Percentiles rank a stretch among this genome's conserved stretches.
These are phyloP conservation scores for Spheniscus humboldti DNA, from an alignment of 2,797 vertebrate species.

Conservation along the genomic window DNA sequence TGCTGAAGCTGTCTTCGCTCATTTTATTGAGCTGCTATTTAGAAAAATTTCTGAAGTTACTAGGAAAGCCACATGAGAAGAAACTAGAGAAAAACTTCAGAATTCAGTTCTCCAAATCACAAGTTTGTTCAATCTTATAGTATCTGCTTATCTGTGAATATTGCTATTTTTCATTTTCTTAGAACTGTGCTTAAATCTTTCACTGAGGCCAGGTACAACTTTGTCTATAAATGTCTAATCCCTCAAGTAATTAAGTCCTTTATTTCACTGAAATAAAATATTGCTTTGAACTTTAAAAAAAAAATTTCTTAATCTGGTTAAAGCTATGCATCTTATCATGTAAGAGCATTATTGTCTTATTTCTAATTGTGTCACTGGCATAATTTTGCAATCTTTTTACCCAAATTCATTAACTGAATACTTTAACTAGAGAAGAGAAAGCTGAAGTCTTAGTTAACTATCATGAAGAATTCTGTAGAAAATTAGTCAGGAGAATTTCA, in stretches of 20 bases:
- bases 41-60: background rate
- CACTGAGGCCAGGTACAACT: background rate
- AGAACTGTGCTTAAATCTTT: background rate
- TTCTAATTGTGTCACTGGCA: background rate
- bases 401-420: background rate
- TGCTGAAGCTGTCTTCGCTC: background rate
- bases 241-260: background rate
- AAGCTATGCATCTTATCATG: background rate
- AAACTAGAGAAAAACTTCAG: background rate
- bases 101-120: background rate
- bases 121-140: background rate
- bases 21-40: background rate
- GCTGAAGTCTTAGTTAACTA: background rate
- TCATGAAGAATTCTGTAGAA: background rate
- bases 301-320: background rate
- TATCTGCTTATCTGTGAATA: background rate
- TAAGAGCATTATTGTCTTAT: background rate
- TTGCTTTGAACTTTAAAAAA: background rate
- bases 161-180: background rate
- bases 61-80: background rate
- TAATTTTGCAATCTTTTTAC: background rate
- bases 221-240: background rate
- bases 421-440: background rate
- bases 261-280: background rate
- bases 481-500: background rate